These are phyloP conservation scores for Daphoenositta chrysoptera DNA, from an alignment of 2,113 vertebrate genomes.

Conservation along the genomic window DNA sequence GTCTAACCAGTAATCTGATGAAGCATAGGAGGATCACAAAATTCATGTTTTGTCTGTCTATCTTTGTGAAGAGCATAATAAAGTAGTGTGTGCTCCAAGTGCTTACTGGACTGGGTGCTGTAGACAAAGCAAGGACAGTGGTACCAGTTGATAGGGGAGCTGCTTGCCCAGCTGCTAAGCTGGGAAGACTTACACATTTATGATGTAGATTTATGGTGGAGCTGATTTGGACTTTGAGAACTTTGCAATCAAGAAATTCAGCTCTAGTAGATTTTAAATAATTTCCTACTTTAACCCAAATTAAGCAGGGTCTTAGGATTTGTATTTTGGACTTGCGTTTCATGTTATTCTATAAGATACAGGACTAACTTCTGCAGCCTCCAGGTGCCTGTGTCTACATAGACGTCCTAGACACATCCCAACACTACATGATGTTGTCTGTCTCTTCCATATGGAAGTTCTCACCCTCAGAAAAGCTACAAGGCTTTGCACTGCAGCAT, in stretches of 20 bases:
- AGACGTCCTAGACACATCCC: background rate
- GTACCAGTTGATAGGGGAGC: background rate
- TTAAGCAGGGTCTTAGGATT: background rate
- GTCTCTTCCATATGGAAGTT: background rate
- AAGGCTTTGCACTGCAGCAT: background rate
- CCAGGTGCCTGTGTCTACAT: background rate
- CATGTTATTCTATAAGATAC: rapidly evolving
- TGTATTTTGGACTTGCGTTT: background rate
- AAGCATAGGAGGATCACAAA: background rate
- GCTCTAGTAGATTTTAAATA: background rate
- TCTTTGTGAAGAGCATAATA: background rate
- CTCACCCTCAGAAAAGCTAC: background rate
- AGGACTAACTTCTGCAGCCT: background rate
- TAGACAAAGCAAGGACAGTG: background rate
- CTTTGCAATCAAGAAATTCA: background rate
- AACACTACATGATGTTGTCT: background rate
- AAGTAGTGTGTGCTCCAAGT: background rate
- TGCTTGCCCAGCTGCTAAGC: background rate
- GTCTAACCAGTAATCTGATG: background rate
- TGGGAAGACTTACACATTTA: background rate
- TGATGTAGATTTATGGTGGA: background rate
- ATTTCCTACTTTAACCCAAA: background rate
- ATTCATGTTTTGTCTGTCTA: background rate
- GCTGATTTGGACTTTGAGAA: background rate
- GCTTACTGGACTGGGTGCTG: background rate